Evolutionary conservation across 2,888 invertebrate species (phyloP).

Genomic region (Oxyscelio sp.): DNA sequence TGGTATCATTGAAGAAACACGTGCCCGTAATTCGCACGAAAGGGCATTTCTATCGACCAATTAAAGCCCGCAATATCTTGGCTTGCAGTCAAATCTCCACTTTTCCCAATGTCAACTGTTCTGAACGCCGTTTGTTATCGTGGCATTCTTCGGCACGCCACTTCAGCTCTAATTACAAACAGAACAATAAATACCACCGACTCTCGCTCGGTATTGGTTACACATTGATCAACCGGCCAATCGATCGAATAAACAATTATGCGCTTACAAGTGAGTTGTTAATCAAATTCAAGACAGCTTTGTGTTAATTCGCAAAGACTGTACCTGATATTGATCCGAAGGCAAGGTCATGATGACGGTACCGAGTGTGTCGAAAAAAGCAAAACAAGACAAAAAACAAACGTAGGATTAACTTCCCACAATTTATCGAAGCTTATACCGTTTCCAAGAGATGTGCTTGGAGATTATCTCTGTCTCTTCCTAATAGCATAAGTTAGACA

Average conservation of each 20-base stretch:
- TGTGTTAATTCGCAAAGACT: conserved; percentile 40
- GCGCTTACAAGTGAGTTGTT: conserved; percentile 28
- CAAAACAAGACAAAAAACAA: background rate
- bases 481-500: no score
- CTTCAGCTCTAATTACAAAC: conserved; percentile 44
- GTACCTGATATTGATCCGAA: conserved; percentile 43
- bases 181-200: background rate
- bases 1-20: conserved; percentile 60
- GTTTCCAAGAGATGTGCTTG: no score
- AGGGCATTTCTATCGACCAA: conserved; percentile 66
- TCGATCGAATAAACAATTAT: conserved; percentile 44
- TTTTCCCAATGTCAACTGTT: conserved; percentile 63
- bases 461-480: no score
- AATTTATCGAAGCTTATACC: no score
- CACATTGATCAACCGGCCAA: conserved; percentile 49
- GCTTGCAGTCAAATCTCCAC: conserved; percentile 59
- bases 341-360: conserved; percentile 51
- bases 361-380: conserved; percentile 20
- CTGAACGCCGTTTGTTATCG: conserved; percentile 45
- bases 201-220: conserved; percentile 1
- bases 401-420: background rate
- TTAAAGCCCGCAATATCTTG: conserved; percentile 62
- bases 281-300: conserved; percentile 29
- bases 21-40: conserved; percentile 60
- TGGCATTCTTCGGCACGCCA: conserved; percentile 41